Evolutionary conservation across 2,113 vertebrate genomes (phyloP).

Genomic region (Cariama cristata): DNA sequence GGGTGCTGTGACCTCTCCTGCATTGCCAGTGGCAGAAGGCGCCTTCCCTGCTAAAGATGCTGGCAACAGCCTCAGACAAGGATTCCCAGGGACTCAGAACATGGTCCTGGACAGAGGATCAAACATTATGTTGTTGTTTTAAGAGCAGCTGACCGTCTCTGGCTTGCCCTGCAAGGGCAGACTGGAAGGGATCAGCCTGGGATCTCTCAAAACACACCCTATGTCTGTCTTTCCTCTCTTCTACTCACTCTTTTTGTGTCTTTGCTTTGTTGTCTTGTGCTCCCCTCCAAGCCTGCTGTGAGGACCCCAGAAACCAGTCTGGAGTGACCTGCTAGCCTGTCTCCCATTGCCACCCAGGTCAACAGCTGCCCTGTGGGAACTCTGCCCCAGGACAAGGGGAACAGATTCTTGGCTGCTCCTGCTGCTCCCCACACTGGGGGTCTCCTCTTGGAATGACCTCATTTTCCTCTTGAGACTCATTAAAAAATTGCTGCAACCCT

Average conservation of each 20-base stretch:
- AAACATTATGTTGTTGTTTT: background rate
- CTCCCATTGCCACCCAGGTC: background rate
- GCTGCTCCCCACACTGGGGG: background rate
- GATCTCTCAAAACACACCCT: background rate
- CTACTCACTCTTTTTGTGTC: background rate
- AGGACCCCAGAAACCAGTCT: rapidly evolving
- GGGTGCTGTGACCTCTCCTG: no score
- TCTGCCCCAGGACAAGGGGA: background rate
- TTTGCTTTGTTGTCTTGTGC: background rate
- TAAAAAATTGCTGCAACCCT: background rate
- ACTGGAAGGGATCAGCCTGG: background rate
- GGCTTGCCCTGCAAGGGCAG: background rate
- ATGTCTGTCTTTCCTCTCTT: background rate
- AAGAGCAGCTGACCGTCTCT: background rate
- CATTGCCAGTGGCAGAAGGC: no score
- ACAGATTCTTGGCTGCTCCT: background rate
- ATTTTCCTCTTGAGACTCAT: background rate
- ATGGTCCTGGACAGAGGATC: no score
- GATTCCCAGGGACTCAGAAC: no score
- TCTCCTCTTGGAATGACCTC: background rate
- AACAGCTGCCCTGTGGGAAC: background rate
- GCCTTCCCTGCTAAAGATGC: no score
- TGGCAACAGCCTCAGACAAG: no score
- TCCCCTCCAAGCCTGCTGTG: background rate
- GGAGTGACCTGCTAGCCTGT: background rate